Evolutionary conservation across 2,888 invertebrate species (phyloP).

Genomic region (Melitaea athalia): DNA sequence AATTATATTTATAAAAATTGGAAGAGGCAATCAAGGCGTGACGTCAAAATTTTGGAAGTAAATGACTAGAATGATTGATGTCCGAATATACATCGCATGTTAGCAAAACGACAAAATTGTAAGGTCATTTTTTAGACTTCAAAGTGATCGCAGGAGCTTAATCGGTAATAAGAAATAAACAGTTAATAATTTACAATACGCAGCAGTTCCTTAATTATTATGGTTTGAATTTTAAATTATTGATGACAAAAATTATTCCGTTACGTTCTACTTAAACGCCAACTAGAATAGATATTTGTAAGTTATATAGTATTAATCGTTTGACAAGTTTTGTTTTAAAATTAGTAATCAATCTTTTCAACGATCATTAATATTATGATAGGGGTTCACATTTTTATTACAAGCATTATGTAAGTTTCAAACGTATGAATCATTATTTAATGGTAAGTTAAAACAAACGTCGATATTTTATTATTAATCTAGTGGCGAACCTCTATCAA

Average conservation of each 20-base stretch:
- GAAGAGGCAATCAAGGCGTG: conserved; percentile 66
- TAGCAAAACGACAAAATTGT: conserved; percentile 62
- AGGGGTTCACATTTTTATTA: conserved; percentile 23
- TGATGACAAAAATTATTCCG: background rate
- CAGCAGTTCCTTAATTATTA: conserved; percentile 30
- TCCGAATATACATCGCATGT: conserved; percentile 63
- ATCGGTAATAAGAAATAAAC: conserved; percentile 39
- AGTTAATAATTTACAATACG: conserved; percentile 21
- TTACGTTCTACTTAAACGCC: background rate
- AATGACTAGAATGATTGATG: conserved; percentile 78
- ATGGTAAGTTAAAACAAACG: conserved; percentile 40
- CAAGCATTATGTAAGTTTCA: conserved; percentile 31
- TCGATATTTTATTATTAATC: conserved; percentile 66
- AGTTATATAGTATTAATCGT: background rate
- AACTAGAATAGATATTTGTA: background rate
- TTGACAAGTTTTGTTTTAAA: background rate
- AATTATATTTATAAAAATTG: conserved; percentile 63
- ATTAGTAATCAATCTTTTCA: conserved; percentile 21
- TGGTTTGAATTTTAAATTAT: conserved; percentile 18
- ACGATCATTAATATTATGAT: conserved; percentile 26
- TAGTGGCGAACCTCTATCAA: conserved; percentile 75
- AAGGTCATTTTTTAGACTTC: conserved; percentile 51
- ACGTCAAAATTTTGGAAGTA: conserved; percentile 69
- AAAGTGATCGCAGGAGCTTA: conserved; percentile 38
- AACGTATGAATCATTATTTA: conserved; percentile 42